phyloP scores from a whole-genome alignment of 2,797 vertebrate genomes.

The Rallus crepitans region DNA sequence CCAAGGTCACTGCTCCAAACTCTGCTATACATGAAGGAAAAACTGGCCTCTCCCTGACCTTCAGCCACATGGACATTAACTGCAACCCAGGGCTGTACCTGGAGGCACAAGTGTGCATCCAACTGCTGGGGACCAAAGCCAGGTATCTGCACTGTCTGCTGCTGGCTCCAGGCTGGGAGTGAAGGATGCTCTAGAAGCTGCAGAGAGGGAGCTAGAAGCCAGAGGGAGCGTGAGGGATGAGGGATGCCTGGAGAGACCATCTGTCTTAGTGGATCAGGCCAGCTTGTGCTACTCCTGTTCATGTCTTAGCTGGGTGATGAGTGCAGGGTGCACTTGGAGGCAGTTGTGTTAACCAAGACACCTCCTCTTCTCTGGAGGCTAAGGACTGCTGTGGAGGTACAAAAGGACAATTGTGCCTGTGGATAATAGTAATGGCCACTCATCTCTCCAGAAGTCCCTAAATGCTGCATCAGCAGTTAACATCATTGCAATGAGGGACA shows the following conservation, averaged over 20 bases:
- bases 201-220: too few species aligned
- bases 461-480: neutral
- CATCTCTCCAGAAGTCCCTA: neutral
- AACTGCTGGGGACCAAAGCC: neutral
- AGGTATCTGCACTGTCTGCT: neutral
- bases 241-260: neutral
- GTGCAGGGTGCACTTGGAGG: neutral
- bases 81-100: neutral
- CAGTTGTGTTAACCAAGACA: fast-evolving
- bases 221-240: neutral
- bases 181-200: neutral
- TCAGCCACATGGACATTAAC: fast-evolving
- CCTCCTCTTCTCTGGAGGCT: neutral
- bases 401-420: neutral
- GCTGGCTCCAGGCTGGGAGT: neutral
- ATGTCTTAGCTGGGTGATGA: neutral
- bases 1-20: neutral
- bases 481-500: neutral
- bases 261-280: neutral
- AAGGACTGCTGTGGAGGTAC: neutral
- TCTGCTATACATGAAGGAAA: neutral
- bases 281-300: neutral
- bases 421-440: neutral
- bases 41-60: neutral
- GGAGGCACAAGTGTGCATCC: neutral